phyloP scores from a whole-genome alignment of 2,797 vertebrate genomes.

The Enteromius trimaculatus region DNA sequence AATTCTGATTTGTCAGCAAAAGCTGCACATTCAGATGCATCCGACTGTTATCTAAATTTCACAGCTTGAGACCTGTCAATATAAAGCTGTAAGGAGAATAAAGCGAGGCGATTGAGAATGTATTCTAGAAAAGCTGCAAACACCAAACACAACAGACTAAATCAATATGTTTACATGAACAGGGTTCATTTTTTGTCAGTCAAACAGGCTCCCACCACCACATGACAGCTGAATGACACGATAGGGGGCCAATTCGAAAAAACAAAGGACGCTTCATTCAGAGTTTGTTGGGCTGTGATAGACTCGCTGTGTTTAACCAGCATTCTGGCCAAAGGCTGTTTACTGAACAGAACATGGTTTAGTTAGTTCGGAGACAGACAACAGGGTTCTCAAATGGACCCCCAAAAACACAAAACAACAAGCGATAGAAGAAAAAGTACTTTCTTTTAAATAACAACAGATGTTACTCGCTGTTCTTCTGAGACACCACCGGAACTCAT shows the following conservation, averaged over 20 bases:
- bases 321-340: conserved; percentile 41
- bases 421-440: conserved; percentile 37
- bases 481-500: not conserved
- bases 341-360: conserved; percentile 7
- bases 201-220: conserved; percentile 20
- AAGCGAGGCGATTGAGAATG: conserved; percentile 9
- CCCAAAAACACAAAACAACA: conserved; percentile 11
- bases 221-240: not conserved
- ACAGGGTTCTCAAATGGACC: not conserved
- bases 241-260: not conserved
- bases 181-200: not conserved
- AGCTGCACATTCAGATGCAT: conserved; percentile 37
- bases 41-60: conserved; percentile 46
- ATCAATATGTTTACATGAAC: not conserved
- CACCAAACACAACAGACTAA: not conserved
- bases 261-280: conserved; percentile 47
- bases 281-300: conserved; percentile 30
- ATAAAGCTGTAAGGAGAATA: conserved; percentile 55
- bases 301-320: conserved; percentile 7
- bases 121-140: not conserved
- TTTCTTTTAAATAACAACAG: not conserved
- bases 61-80: conserved; percentile 38
- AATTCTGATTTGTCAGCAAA: conserved; percentile 55
- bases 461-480: not conserved
- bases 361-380: conserved; percentile 19